Evolutionary conservation across 2,888 invertebrate species (phyloP).

Genomic region (Sepioteuthis lessoniana): DNA sequence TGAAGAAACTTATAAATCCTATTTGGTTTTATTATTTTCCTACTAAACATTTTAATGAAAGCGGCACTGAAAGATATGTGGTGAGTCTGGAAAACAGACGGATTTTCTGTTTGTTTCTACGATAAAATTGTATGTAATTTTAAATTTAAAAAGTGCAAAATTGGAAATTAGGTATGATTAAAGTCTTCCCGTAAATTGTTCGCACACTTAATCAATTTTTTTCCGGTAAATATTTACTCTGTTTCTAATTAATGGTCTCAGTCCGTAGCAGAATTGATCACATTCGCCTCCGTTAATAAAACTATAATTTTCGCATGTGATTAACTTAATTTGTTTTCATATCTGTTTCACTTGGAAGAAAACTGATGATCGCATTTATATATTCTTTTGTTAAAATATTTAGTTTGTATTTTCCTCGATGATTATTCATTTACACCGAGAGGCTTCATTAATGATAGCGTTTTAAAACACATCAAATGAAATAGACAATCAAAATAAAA

Average conservation of each 20-base stretch:
- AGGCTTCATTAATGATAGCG: neutral
- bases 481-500: neutral
- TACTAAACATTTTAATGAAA: neutral
- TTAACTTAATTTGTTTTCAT: conserved; percentile 8
- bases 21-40: neutral
- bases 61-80: neutral
- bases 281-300: neutral
- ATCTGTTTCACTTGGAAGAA: neutral
- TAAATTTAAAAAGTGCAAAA: neutral
- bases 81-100: neutral
- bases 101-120: neutral
- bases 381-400: neutral
- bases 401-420: neutral
- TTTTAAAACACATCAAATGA: neutral
- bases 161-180: neutral
- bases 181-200: neutral
- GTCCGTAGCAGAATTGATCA: neutral
- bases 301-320: conserved; percentile 18
- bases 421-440: neutral
- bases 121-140: neutral
- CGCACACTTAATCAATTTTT: neutral
- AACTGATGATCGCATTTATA: neutral
- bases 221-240: neutral
- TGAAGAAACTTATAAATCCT: neutral
- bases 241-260: neutral